Conservation (phyloP, 2,797 vertebrate species). For the Gila robusta region DNA sequence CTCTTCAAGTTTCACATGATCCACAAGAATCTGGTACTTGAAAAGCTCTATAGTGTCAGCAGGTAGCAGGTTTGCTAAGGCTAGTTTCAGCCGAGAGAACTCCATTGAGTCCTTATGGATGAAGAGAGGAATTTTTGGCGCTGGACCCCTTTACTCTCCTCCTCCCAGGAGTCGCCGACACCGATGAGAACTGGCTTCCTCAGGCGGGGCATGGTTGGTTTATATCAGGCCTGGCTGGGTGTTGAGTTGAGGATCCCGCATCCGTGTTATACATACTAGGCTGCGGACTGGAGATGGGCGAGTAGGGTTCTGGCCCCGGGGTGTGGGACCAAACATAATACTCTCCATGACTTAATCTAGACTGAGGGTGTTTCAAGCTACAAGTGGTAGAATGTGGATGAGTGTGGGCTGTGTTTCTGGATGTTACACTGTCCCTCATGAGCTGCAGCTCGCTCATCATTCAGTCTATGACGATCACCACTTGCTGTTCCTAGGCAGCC, state of each 20-base stretch:
- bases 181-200: not conserved
- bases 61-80: no score
- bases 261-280: no score
- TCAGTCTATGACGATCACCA: no score
- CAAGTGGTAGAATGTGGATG: not conserved
- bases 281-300: not conserved
- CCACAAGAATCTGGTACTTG: no score
- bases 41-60: not conserved
- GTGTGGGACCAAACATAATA: not conserved
- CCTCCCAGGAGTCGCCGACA: no score
- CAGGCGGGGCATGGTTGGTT: rapidly evolving
- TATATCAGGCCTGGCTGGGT: not conserved
- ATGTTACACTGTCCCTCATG: not conserved
- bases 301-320: not conserved
- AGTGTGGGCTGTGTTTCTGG: not conserved
- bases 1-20: no score
- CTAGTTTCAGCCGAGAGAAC: no score
- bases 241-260: not conserved
- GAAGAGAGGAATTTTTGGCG: not conserved
- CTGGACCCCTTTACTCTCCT: not conserved
- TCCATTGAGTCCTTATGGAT: not conserved
- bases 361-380: not conserved
- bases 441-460: no score
- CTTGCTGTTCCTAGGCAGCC: not conserved
- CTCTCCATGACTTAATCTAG: not conserved